Evolutionary conservation across 2,113 vertebrate species (phyloP), one percentile per base, ranked within the genome.

Genomic region (Semnopithecus entellus): DNA sequence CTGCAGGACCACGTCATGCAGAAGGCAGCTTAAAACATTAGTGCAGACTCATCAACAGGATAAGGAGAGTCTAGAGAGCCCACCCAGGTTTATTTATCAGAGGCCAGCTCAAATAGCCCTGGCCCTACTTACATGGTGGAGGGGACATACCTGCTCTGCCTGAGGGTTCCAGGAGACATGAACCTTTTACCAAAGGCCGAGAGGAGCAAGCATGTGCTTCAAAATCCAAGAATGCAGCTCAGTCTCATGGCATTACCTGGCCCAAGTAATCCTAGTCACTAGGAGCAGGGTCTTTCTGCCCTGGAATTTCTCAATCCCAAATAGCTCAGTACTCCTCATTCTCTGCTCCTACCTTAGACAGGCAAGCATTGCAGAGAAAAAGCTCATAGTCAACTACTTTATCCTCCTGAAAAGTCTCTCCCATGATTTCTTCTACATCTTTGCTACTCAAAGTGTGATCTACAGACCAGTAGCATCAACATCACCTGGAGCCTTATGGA

Each of bases 21-120:
- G 16, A 8, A n/a, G 59, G 50, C 25, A 9, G 30, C 1, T 12
- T 13, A 25, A 52, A 64, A 12, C 12, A 1, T 5, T 10, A 2
- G 17, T 43, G 59, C 20, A 30, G 38, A 17, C 40, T n/a, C 40
- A n/a, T 23, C 32, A 17, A 1, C 5, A 12, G 92, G 40, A 8
- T 16, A 57, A 13, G 72, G 14, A 30, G 43, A 35, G n/a, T 20
- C 25, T 30, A 66, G 20, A 76, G 85, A 35, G 32, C 16, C 75
- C 22, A 0, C 73, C 25, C 8, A 68, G 45, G 61, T 40, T 35
- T 59, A 5, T 57, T 48, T 59, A 4, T 35, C 30, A 64, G 43
- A 83, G 3, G 32, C 43, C 57, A 23, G 38, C 59, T 45, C 73
- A 75, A 85, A 48, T 68, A 83, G 59, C 45, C 23, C 72, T 22